A percentile compares a stretch with the other conserved stretches of the same genome.
These are phyloP conservation scores for Scaptomyza graminum DNA, from an alignment of 1,140 invertebrate species.

Conservation along the genomic window DNA sequence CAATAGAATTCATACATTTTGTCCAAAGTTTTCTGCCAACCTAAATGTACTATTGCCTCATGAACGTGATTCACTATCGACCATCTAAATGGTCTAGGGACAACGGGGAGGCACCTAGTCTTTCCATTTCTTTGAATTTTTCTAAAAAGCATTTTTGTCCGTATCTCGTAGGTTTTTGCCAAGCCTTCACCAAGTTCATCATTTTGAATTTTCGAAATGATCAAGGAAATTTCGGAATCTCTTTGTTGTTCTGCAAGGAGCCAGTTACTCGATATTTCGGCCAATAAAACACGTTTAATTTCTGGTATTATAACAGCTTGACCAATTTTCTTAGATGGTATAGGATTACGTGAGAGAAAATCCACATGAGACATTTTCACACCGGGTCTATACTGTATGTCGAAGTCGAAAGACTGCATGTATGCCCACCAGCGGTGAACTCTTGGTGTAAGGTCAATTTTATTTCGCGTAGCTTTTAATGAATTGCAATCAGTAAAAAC, in stretches of 20 bases:
- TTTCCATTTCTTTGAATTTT: conserved; percentile 5
- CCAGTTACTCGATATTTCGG: background rate
- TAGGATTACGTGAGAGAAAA: background rate
- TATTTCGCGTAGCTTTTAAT: background rate
- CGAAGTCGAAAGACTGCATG: background rate
- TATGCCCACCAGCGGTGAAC: background rate
- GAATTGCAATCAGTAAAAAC: background rate
- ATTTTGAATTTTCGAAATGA: background rate
- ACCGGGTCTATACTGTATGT: background rate
- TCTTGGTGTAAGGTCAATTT: background rate
- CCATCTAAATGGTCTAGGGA: background rate
- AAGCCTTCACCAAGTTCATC: background rate
- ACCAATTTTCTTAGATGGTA: background rate
- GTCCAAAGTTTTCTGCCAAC: background rate
- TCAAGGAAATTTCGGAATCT: background rate
- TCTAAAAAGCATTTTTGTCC: too few species aligned
- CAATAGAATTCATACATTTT: background rate
- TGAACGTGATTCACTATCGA: background rate
- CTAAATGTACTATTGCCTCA: background rate
- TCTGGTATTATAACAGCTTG: too few species aligned
- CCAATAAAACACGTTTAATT: background rate
- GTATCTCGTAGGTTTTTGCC: too few species aligned
- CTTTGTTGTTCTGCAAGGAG: conserved; percentile 5
- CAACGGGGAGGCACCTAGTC: background rate
- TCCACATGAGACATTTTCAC: background rate